Evolutionary conservation across 2,113 vertebrate genomes (phyloP), one percentile per base, ranked within the genome.

Genomic region (Trematomus loennbergii): DNA sequence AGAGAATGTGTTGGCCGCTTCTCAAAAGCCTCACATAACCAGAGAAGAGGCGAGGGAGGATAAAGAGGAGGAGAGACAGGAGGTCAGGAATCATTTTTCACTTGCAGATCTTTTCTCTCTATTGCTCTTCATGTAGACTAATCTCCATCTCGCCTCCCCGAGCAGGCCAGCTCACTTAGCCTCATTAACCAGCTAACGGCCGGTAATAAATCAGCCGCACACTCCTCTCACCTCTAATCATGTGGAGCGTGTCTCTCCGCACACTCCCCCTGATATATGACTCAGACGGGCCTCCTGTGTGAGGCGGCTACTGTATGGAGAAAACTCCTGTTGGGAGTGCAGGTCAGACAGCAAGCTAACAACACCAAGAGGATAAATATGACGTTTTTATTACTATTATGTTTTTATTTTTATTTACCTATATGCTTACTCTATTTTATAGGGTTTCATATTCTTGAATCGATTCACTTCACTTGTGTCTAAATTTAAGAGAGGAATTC

Each of bases 81-180:
- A 81, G 83, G 79, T 87, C 54, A 63, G 72, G 62, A 87, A 84
- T 78, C 74, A 33, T 9, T 1, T 40, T 18, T 45, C 2, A 12
- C 59, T 60, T 81, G 43, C 54, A 83, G 71, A 88, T 83, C 74
- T 72, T 64, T 70, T 82, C 61, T 75, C 78, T 86, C 76, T 69
- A 74, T 75, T 55, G 33, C 81, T 78, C 79, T 87, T 81, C 83
- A 79, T 87, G 77, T 89, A 82, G 78, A 53, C 79, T 91, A 89
- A 93, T 93, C 90, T 91, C 82, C 89, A 93, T 88, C 89, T 82
- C 90, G 66, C 86, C 81, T 88, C 83, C 72, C 72, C 36, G 64
- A 70, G 66, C 75, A 71, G 69, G 80, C 78, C 81, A 2, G 53
- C 80, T 86, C 86, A 91, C 84, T 92, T 89, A 82, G 86, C 89